Conservation (phyloP, 2,888 invertebrate genomes). For the Caradrina clavipalpis region DNA sequence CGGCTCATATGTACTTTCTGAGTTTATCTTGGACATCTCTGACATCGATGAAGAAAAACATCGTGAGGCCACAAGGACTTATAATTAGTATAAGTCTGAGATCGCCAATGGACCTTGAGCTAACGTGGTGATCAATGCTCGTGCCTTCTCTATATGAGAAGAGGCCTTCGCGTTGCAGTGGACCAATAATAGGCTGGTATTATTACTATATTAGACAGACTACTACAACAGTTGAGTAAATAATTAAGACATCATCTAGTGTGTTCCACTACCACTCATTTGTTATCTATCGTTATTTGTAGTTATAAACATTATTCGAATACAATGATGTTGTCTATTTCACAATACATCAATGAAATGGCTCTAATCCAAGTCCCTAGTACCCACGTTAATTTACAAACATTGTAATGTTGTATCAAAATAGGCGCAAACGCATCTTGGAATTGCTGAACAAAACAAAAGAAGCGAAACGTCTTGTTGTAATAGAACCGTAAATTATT, state of each 20-base stretch:
- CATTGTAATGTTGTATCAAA: slow-evolving; percentile 64
- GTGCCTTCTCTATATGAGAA: too few species aligned
- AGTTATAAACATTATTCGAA: slow-evolving; percentile 39
- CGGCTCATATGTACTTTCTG: too few species aligned
- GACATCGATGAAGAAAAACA: too few species aligned
- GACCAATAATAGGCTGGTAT: too few species aligned
- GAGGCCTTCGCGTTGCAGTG: too few species aligned
- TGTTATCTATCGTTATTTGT: slow-evolving; percentile 46
- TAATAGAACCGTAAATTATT: too few species aligned
- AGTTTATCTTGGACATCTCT: too few species aligned
- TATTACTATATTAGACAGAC: too few species aligned
- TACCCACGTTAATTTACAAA: slow-evolving; percentile 73
- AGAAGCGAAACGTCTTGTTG: background rate
- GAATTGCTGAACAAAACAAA: slow-evolving; percentile 9
- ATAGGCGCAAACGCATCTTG: slow-evolving; percentile 16
- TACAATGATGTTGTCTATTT: slow-evolving; percentile 49
- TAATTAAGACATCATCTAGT: slow-evolving; percentile 15
- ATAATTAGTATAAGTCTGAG: too few species aligned
- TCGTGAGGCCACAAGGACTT: too few species aligned
- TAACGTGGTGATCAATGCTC: too few species aligned
- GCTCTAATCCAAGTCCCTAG: slow-evolving; percentile 70
- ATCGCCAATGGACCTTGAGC: too few species aligned
- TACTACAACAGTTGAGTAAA: background rate
- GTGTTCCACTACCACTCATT: slow-evolving; percentile 28
- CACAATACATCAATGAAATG: slow-evolving; percentile 70